Conservation (phyloP, 2,888 invertebrate genomes). For the Hydropsyche betteni region DNA sequence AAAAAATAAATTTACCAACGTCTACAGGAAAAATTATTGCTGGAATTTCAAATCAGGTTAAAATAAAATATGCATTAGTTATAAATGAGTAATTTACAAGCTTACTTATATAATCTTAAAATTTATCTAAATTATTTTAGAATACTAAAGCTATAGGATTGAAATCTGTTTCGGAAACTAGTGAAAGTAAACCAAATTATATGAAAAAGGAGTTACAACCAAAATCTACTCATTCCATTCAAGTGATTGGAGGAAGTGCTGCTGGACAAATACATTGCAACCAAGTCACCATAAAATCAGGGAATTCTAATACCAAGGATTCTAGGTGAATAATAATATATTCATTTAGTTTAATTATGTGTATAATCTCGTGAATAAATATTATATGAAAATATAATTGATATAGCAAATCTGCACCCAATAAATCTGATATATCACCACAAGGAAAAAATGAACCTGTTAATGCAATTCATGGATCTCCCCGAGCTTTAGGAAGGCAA, state of each 20-base stretch:
- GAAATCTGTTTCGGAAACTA: conserved; percentile 16
- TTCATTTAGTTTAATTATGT: conserved; percentile 9
- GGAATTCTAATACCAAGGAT: conserved; percentile 15
- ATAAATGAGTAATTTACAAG: not conserved
- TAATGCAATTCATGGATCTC: conserved; percentile 34
- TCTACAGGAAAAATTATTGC: conserved; percentile 46
- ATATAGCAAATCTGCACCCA: conserved; percentile 15
- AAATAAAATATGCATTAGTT: not conserved
- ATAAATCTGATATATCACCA: not conserved
- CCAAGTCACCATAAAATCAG: conserved; percentile 48
- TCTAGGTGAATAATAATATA: conserved; percentile 17
- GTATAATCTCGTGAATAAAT: not conserved
- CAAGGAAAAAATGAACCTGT: conserved; percentile 38
- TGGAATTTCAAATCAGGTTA: conserved; percentile 48
- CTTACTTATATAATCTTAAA: not conserved
- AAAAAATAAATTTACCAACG: conserved; percentile 45
- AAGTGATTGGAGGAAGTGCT: conserved; percentile 49
- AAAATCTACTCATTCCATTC: conserved; percentile 49
- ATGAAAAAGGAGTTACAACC: conserved; percentile 35
- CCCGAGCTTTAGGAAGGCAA: conserved; percentile 37
- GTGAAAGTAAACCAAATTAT: not conserved
- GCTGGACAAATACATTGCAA: conserved; percentile 48
- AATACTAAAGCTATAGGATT: conserved; percentile 3
- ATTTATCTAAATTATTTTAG: not conserved
- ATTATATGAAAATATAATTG: not conserved